These are phyloP conservation scores for Myripristis murdjan DNA, from an alignment of 2,797 vertebrate genomes.

Conservation along the genomic window DNA sequence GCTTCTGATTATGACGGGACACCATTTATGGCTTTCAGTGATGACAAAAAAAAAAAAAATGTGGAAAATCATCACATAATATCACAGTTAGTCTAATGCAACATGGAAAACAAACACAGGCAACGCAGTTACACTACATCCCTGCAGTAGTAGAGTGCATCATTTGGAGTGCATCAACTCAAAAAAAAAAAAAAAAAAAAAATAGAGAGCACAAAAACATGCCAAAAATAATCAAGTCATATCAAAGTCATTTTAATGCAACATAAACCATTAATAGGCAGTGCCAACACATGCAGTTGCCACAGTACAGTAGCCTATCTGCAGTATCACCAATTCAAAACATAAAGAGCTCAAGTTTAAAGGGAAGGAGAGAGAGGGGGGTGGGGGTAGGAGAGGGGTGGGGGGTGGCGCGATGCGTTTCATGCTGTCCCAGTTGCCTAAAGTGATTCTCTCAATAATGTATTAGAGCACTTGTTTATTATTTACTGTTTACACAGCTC, in stretches of 20 bases:
- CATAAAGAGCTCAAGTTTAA: conserved; percentile 69
- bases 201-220: not conserved
- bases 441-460: conserved; percentile 88
- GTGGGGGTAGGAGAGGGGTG: not conserved
- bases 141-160: not conserved
- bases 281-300: conserved; percentile 18
- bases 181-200: conserved; percentile 21
- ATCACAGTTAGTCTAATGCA: conserved; percentile 1
- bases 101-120: not conserved
- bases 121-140: not conserved
- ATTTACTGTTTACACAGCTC: conserved; percentile 87
- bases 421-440: conserved; percentile 84
- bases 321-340: conserved; percentile 66
- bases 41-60: not conserved
- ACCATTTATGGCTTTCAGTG: conserved; percentile 17
- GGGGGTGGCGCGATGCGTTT: conserved; percentile 56
- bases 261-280: conserved; percentile 13
- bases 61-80: conserved; percentile 25
- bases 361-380: conserved; percentile 30
- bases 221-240: conserved; percentile 37
- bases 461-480: conserved; percentile 87
- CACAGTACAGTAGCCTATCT: conserved; percentile 36
- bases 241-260: conserved; percentile 9
- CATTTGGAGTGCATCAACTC: conserved; percentile 20
- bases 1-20: conserved; percentile 8